These are phyloP conservation scores for Bos taurus DNA, from an alignment of 2,113 vertebrate genomes.

Conservation along the genomic window ARS-UCD2.0 NC_037357.1:57060501-57061000, in stretches of 20 bases:
- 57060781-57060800: not conserved
- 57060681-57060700: not conserved
- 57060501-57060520: slow-evolving; percentile 28
- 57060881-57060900: not conserved
- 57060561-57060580: slow-evolving; percentile 13
- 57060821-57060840: not conserved
- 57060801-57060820: not conserved
- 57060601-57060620: not conserved
- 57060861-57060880: not conserved
- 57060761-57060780: not conserved
- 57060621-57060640: slow-evolving; percentile 8
- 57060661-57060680: slow-evolving; percentile 36
- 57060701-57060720: not conserved
- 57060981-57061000: not conserved
- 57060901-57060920: not conserved
- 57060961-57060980: not conserved
- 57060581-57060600: not conserved
- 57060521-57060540: not conserved
- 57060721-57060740: not conserved
- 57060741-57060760: not conserved
- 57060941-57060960: not conserved
- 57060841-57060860: not conserved
- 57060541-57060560: not conserved
- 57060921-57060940: not conserved
- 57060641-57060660: not conserved